Evolutionary conservation across 2,113 vertebrate genomes (phyloP).

Genomic region (Arvicanthis niloticus): DNA sequence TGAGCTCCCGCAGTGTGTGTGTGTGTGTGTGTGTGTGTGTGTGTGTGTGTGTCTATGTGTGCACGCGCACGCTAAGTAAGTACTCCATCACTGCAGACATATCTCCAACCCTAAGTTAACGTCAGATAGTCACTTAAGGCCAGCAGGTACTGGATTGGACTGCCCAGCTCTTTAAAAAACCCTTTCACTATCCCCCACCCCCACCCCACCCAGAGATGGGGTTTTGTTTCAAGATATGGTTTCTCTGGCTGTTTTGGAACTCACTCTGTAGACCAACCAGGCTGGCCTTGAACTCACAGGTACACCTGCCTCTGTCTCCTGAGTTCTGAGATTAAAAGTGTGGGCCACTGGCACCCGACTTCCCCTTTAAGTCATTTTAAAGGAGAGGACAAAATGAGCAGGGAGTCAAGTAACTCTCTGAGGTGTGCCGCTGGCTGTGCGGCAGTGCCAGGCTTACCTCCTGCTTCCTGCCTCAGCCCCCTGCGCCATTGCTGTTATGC

Average conservation of each 20-base stretch:
- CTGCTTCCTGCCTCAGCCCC: neutral
- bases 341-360: neutral
- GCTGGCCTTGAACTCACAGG: neutral
- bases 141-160: neutral
- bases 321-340: neutral
- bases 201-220: neutral
- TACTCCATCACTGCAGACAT: neutral
- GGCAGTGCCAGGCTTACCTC: neutral
- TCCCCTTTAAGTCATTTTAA: slow-evolving; percentile 6
- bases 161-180: neutral
- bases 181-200: neutral
- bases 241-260: neutral
- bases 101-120: neutral
- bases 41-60: no score
- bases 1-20: no score
- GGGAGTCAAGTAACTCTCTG: neutral
- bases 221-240: neutral
- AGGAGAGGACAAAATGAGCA: neutral
- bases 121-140: neutral
- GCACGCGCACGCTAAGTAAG: neutral
- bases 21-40: no score
- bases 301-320: neutral
- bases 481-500: rapidly evolving
- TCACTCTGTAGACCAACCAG: neutral
- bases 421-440: no score